These are phyloP conservation scores for Colletes latitarsis DNA, from an alignment of 1,140 invertebrate genomes.

Conservation along the genomic window DNA sequence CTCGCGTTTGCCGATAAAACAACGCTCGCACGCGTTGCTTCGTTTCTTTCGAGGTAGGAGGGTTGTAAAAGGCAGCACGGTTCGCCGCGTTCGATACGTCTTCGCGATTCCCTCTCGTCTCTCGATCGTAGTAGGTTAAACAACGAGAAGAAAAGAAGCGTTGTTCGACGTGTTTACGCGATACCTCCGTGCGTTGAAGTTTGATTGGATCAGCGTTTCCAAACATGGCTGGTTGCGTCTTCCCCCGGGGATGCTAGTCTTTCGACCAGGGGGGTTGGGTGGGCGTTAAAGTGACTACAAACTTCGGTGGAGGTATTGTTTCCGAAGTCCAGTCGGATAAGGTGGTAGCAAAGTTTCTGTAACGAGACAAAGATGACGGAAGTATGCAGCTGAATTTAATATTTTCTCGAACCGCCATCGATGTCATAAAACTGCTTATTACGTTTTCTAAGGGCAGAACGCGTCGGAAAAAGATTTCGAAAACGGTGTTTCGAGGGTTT, in stretches of 20 bases:
- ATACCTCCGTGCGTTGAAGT: not conserved
- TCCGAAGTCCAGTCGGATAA: no score
- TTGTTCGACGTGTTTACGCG: not conserved
- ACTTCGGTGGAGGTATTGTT: no score
- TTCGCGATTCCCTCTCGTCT: conserved; percentile 1
- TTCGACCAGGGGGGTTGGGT: no score
- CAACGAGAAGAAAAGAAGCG: not conserved
- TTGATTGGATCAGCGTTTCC: conserved; percentile 10
- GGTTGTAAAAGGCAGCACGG: conserved; percentile 14
- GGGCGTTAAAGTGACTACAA: no score
- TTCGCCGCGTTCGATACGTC: conserved; percentile 20
- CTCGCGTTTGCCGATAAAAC: conserved; percentile 39
- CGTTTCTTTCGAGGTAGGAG: not conserved
- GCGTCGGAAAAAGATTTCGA: no score
- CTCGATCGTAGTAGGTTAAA: conserved; percentile 2
- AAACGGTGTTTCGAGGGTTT: not conserved
- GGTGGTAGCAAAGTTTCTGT: no score
- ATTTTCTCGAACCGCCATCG: no score
- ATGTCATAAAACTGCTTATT: no score
- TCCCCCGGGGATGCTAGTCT: not conserved
- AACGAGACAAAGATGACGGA: no score
- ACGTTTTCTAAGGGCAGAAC: no score
- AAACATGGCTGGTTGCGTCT: not conserved
- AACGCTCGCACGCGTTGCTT: not conserved
- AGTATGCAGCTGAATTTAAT: no score